phyloP scores from a whole-genome alignment of 2,888 invertebrate species.

The Drosophila affinis region DNA sequence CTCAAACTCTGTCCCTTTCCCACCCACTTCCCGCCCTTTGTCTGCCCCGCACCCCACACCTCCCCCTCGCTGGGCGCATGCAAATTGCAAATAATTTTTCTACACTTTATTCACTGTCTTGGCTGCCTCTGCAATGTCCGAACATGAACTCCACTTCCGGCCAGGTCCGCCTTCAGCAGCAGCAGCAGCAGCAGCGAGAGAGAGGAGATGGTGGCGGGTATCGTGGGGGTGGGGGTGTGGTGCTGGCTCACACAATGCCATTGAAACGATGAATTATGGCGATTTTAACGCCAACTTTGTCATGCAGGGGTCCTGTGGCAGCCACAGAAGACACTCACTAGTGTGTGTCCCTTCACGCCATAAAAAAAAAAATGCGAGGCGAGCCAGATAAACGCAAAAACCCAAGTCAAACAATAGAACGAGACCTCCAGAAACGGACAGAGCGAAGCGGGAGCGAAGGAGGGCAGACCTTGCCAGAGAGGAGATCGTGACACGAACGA shows the following conservation, averaged over 20 bases:
- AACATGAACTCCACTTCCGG: constrained; percentile 69
- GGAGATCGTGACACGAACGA: neutral
- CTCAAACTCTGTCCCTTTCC: neutral
- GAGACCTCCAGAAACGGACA: neutral
- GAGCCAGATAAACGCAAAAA: constrained; percentile 35
- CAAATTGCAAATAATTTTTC: constrained; percentile 68
- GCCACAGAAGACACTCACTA: neutral
- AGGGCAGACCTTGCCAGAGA: neutral
- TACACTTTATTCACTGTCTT: constrained; percentile 23
- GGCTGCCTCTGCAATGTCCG: constrained; percentile 55
- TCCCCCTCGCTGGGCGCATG: constrained; percentile 41
- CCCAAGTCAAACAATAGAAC: constrained; percentile 43
- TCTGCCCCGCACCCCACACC: neutral
- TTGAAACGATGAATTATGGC: constrained; percentile 77
- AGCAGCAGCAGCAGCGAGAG: constrained; percentile 29
- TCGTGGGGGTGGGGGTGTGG: neutral
- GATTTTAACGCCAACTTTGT: constrained; percentile 71
- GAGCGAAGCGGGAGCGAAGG: neutral
- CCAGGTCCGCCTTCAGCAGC: neutral
- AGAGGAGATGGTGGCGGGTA: neutral
- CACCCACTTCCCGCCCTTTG: neutral
- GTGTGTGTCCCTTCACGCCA: constrained; percentile 37
- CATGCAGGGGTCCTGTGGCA: constrained; percentile 16
- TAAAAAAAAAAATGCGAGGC: constrained; percentile 59
- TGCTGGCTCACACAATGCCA: constrained; percentile 46